Percentiles rank a stretch among this genome's conserved stretches.
These are phyloP conservation scores for Aphaenogaster ashmeadi DNA, from an alignment of 1,140 invertebrate species.

Conservation along the genomic window DNA sequence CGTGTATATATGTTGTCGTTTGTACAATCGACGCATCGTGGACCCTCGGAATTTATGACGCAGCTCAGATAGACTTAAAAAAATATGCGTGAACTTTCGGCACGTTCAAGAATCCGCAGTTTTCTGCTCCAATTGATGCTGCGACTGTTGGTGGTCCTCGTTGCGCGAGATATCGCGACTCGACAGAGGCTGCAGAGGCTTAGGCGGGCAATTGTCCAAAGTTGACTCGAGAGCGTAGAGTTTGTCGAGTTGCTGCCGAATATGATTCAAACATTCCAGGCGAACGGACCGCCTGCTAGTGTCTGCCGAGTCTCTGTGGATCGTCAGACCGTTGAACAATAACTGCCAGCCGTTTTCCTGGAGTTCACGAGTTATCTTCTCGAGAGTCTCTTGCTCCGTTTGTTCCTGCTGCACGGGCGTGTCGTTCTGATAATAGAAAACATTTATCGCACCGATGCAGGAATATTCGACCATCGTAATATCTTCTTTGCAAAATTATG, in stretches of 20 bases:
- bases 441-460: slow-evolving; percentile 19
- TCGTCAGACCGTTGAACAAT: slow-evolving; percentile 50
- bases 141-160: slow-evolving; percentile 23
- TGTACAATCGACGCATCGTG: not conserved
- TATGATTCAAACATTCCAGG: slow-evolving; percentile 85
- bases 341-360: slow-evolving; percentile 66
- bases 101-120: slow-evolving; percentile 17
- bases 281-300: slow-evolving; percentile 80
- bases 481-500: not conserved
- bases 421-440: slow-evolving; percentile 46
- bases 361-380: slow-evolving; percentile 68
- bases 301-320: slow-evolving; percentile 52
- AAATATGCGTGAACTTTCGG: not conserved
- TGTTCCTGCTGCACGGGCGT: slow-evolving; percentile 22
- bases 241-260: slow-evolving; percentile 83
- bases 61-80: not conserved
- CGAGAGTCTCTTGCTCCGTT: slow-evolving; percentile 52
- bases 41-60: slow-evolving; percentile 16
- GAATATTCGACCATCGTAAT: slow-evolving; percentile 26
- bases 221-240: slow-evolving; percentile 84
- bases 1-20: not conserved
- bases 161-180: not conserved
- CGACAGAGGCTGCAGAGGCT: slow-evolving; percentile 14
- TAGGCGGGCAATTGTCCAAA: slow-evolving; percentile 81
- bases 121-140: slow-evolving; percentile 60